Base-by-base conservation (phyloP, 2,888 invertebrate genomes). In the Plagodis dolabraria region DNA sequence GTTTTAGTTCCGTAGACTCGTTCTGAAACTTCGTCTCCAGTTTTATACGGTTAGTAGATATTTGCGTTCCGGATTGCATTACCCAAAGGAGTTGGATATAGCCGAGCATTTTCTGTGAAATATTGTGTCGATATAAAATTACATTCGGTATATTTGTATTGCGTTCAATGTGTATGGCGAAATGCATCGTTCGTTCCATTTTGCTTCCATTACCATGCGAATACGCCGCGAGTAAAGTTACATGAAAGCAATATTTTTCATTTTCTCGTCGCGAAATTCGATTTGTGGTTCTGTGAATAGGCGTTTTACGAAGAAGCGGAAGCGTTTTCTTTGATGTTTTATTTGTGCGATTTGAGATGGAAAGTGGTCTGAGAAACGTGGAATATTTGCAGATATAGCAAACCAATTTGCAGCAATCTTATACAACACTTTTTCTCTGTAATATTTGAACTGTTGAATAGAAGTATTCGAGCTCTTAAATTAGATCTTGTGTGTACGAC, bases 191-290 rank as follows among this genome's bases (percentile, higher is more conserved):
- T 63, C 75, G 67, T 76, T 71, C 68, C 76, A 83, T 83, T 82
- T 82, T 72, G 68, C 71, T 78, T 76, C 77, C 78, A 86, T 87
- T 85, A 83, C 76, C 78, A 81, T 82, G 66, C 77, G 85, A 85
- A 87, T 83, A 72, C 69, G 70, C 65, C 68, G 67, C 63, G 71
- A 82, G 79, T 81, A 76, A 80, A 76, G 76, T 75, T 80, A 80
- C 74, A 80, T 76, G 72, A 75, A 77, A 77, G 83, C 80, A 81
- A 84, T 82, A 85, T 85, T 82, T 85, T 84, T 80, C 84, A 83
- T 85, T 22, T 84, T 79, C 79, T 71, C 76, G 73, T 70, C 69
- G 67, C 63, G 72, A 71, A 82, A 88, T 87, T 80, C 79, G 83
- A 87, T 88, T 89, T 86, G 80, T 71, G 79, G 79, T 67, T 69